Conservation (phyloP, 2,113 vertebrate species). For the Panurus biarmicus region DNA sequence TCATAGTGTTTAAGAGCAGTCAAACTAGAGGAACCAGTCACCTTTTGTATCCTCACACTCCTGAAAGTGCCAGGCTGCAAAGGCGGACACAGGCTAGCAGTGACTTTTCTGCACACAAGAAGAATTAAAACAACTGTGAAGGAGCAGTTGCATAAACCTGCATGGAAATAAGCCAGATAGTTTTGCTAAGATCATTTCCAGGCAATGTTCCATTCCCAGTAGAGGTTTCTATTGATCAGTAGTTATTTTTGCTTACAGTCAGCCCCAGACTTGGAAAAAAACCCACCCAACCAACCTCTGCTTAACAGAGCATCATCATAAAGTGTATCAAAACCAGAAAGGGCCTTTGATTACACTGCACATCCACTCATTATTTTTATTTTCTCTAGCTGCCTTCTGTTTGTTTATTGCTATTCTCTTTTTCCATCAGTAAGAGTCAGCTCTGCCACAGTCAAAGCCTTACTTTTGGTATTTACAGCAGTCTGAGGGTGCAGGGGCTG, state of each 20-base stretch:
- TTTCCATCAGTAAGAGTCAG: not conserved
- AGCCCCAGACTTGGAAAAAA: not conserved
- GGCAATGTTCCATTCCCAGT: slow-evolving; percentile 13
- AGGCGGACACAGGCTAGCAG: not conserved
- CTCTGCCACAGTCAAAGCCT: not conserved
- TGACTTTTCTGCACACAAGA: not conserved
- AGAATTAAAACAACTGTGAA: not conserved
- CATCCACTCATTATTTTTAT: not conserved
- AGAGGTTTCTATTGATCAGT: slow-evolving; percentile 32
- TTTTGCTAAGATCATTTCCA: slow-evolving; percentile 41
- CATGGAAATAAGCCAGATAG: not conserved
- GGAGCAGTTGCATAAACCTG: not conserved
- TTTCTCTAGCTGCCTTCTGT: not conserved
- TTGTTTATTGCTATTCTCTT: not conserved
- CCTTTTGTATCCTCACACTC: not conserved
- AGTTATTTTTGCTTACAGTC: slow-evolving; percentile 28
- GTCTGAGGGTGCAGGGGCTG: not conserved
- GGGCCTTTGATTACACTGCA: not conserved
- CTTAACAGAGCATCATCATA: not conserved
- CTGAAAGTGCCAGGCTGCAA: not conserved
- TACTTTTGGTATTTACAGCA: not conserved
- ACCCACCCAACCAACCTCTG: not conserved
- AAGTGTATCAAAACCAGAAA: not conserved
- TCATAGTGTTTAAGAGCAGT: not conserved
- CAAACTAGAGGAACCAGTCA: not conserved